Conservation (phyloP, 2,888 invertebrate species). For the Shargacucullia verbasci region DNA sequence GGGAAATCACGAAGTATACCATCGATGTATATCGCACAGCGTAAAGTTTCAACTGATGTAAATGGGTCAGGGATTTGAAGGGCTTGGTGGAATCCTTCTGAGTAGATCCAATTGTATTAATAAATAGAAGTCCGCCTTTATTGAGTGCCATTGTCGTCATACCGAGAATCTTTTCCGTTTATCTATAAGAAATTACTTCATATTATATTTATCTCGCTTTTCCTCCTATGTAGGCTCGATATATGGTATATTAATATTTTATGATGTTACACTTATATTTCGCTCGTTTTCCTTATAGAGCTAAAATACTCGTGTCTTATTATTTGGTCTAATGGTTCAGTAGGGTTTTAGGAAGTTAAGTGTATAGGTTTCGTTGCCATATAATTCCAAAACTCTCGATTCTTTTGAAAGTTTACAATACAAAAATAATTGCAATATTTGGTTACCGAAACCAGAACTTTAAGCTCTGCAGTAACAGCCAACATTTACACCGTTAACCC, state of each 20-base stretch:
- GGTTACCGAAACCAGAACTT: too few relatives aligned
- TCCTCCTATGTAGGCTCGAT: constrained; percentile 40
- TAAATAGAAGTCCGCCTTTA: constrained; percentile 32
- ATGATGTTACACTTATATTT: constrained; percentile 43
- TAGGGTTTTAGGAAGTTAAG: neutral
- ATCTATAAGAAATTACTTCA: constrained; percentile 30
- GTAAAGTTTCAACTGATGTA: constrained; percentile 55
- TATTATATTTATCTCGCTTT: constrained; percentile 37
- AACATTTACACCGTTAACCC: neutral
- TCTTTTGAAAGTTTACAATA: too few relatives aligned
- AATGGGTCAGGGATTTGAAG: constrained; percentile 44
- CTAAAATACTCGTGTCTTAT: constrained; percentile 19
- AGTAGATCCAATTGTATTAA: constrained; percentile 37
- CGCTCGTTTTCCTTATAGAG: constrained; percentile 40
- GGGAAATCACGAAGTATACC: constrained; percentile 79
- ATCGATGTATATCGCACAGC: constrained; percentile 59
- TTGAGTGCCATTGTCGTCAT: constrained; percentile 39
- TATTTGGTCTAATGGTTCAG: constrained; percentile 20
- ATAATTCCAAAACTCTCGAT: too few relatives aligned
- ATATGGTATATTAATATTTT: constrained; percentile 50
- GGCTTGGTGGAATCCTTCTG: constrained; percentile 30
- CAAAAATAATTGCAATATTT: too few relatives aligned
- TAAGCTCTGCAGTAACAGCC: too few relatives aligned
- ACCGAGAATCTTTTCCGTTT: constrained; percentile 31
- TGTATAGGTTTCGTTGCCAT: neutral